Conservation (phyloP, 2,888 invertebrate species). For the Yponomeuta sedellus region DNA sequence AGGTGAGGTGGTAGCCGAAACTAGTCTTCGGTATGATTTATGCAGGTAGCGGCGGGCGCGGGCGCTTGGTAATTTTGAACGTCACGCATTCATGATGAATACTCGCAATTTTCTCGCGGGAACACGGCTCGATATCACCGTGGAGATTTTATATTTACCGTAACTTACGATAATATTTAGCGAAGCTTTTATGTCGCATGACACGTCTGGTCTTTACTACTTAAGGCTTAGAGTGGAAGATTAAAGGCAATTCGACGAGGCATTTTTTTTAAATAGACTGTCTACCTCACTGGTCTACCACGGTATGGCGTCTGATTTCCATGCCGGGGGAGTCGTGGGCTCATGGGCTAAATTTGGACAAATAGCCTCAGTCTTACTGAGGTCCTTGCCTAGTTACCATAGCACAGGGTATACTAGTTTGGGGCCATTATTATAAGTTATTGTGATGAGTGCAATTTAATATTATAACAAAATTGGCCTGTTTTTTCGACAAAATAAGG, state of each 20-base stretch:
- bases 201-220: not conserved
- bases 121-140: conserved; percentile 48
- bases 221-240: not conserved
- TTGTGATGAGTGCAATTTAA: too few species aligned
- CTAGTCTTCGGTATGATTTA: conserved; percentile 67
- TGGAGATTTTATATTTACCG: conserved; percentile 16
- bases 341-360: too few species aligned
- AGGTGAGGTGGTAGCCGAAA: conserved; percentile 38
- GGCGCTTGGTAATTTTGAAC: conserved; percentile 58
- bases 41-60: conserved; percentile 41
- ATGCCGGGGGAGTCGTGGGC: too few species aligned
- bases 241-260: not conserved
- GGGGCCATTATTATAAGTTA: too few species aligned
- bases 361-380: too few species aligned
- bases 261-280: conserved; percentile 5
- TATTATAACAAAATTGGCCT: too few species aligned
- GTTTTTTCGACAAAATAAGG: not conserved
- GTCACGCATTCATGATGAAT: conserved; percentile 73
- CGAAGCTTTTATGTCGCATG: not conserved
- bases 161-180: not conserved
- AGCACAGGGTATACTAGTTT: too few species aligned
- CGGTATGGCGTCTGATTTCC: too few species aligned
- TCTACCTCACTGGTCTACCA: too few species aligned
- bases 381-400: too few species aligned
- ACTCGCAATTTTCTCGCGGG: conserved; percentile 68